phyloP scores from a whole-genome alignment of 1,140 invertebrate genomes.

The Drosophila sulfurigaster region DNA sequence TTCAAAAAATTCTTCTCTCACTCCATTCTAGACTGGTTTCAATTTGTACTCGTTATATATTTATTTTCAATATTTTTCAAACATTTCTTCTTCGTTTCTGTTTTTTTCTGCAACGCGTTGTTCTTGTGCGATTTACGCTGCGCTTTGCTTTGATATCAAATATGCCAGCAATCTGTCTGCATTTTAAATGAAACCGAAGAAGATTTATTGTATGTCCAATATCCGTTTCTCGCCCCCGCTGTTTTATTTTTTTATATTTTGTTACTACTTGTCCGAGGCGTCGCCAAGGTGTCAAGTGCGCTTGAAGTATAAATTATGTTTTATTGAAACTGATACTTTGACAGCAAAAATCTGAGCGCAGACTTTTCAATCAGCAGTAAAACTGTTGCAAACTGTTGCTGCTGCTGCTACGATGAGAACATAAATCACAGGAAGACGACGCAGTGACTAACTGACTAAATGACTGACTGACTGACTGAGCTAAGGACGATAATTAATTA shows the following conservation, averaged over 20 bases:
- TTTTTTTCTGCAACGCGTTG: neutral
- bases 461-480: conserved; percentile 43
- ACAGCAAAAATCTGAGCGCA: conserved; percentile 51
- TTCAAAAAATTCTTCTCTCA: neutral
- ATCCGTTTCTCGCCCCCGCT: neutral
- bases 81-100: neutral
- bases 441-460: conserved; percentile 56
- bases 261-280: conserved; percentile 10
- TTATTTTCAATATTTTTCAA: conserved; percentile 5
- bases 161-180: conserved; percentile 80
- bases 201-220: conserved; percentile 71
- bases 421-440: conserved; percentile 65
- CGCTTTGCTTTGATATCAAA: conserved; percentile 57
- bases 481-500: conserved; percentile 80
- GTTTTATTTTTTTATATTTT: too few species aligned
- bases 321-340: conserved; percentile 75
- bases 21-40: neutral
- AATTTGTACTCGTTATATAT: conserved; percentile 16
- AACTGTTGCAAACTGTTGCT: conserved; percentile 39
- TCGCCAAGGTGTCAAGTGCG: conserved; percentile 68
- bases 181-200: conserved; percentile 76
- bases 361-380: conserved; percentile 72
- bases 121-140: conserved; percentile 36
- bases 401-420: conserved; percentile 27
- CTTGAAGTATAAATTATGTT: conserved; percentile 73